A percentile compares a stretch with the other conserved stretches of the same genome.
Conservation (phyloP, 2,888 invertebrate genomes). For the Leistus spinibarbis region DNA sequence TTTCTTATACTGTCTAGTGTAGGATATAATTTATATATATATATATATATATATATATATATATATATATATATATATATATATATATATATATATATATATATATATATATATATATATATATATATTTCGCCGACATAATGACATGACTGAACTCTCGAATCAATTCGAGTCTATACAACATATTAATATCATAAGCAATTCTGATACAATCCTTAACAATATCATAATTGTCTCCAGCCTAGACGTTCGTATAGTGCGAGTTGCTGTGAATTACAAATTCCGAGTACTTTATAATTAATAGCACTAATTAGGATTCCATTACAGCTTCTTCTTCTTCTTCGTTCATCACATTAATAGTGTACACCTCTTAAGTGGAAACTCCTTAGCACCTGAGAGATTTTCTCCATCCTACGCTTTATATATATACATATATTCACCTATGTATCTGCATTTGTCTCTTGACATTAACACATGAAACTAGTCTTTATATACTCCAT, state of each 20-base stretch:
- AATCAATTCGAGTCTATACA: no score
- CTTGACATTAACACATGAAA: background rate
- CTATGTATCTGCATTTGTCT: background rate
- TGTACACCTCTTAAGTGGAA: constrained; percentile 40
- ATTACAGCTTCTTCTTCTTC: constrained; percentile 37
- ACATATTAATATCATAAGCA: background rate
- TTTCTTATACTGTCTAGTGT: no score
- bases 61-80: no score
- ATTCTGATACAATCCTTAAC: background rate
- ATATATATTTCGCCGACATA: no score
- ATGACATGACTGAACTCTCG: no score
- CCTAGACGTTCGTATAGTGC: background rate
- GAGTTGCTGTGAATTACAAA: constrained; percentile 15
- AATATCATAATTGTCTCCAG: background rate
- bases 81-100: no score
- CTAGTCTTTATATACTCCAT: background rate
- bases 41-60: no score
- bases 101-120: background rate
- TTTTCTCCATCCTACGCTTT: background rate
- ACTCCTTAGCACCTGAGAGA: constrained; percentile 24
- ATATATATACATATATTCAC: background rate
- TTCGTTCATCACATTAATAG: constrained; percentile 38
- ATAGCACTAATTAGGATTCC: constrained; percentile 40
- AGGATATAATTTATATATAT: background rate
- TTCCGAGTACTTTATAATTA: constrained; percentile 38